phyloP scores from a whole-genome alignment of 2,888 invertebrate species.

The Plagodis dolabraria region DNA sequence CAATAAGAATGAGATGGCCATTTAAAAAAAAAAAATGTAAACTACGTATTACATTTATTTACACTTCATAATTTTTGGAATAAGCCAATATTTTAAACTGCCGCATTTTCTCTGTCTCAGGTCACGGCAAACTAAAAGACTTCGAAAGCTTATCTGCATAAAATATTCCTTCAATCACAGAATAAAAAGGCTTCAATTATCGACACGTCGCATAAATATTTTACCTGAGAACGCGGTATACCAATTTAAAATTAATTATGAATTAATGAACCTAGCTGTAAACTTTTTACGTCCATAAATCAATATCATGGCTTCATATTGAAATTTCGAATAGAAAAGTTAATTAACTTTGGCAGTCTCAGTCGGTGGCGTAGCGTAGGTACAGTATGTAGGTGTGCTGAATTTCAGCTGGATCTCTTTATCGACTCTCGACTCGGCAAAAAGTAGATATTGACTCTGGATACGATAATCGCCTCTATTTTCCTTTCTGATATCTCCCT shows the following conservation, averaged over 20 bases:
- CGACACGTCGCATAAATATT: too few relatives aligned
- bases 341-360: slow-evolving; percentile 27
- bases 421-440: slow-evolving; percentile 21
- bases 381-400: slow-evolving; percentile 7
- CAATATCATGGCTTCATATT: slow-evolving; percentile 27
- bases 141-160: too few relatives aligned
- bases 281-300: slow-evolving; percentile 20
- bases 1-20: too few relatives aligned
- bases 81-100: too few relatives aligned
- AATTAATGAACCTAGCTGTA: slow-evolving; percentile 10
- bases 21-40: too few relatives aligned
- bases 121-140: too few relatives aligned
- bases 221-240: background rate
- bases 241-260: slow-evolving; percentile 9
- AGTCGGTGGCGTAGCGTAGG: slow-evolving; percentile 3
- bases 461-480: slow-evolving; percentile 20
- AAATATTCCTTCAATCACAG: too few relatives aligned
- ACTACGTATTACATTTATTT: too few relatives aligned
- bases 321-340: slow-evolving; percentile 24
- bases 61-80: too few relatives aligned
- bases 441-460: slow-evolving; percentile 20
- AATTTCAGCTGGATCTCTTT: slow-evolving; percentile 24
- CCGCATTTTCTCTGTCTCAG: too few relatives aligned
- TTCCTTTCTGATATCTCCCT: slow-evolving; percentile 9
- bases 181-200: too few relatives aligned